Base-by-base conservation (phyloP, 1,140 invertebrate genomes). In the Drosophila rhopaloa region DNA sequence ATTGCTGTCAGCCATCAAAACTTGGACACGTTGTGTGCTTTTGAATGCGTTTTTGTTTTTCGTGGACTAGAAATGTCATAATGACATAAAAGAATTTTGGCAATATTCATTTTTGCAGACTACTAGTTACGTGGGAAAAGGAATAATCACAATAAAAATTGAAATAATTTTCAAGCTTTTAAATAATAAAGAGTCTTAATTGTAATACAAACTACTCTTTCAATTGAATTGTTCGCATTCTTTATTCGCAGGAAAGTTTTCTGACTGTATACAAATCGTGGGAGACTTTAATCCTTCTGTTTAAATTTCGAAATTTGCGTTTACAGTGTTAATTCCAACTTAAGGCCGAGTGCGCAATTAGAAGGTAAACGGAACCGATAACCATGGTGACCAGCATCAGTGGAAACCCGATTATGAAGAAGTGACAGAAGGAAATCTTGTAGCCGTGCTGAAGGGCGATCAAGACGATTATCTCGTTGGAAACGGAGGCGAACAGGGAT, bases 381-480 rank as follows among this genome's bases (percentile, higher is more conserved):
- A 93, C 14, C 1, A 95, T 93, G 27, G 95, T 96, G 0, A 94
- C 92, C 0, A 97, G 43, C 94, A 96, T 96, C 32, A 96, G 93
- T 0, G 96, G 96, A 92, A 96, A 96, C 5, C 96, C 96, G 70
- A 96, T 92, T 63, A 94, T 94, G 84, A 94, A 88, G 65, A 91
- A 91, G 1, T 19, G 7, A 0, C 51, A n/a, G 27, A 97, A 97
- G 1, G 94, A 94, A 72, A 97, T 95, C 65, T 93, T 93, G 90
- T 97, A 96, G 14, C 96, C 96, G 91, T 97, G 95, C 74, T 96
- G 96, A 67, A 96, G 95, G 11, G 96, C 96, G 29, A 97, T 94
- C 1, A 96, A 96, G 32, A 95, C 95, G 78, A 95, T 95, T 1
- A 97, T 95, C 5, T 97, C 95, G 92, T 97, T 97, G 1, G 96